Percentiles rank a stretch among this genome's conserved stretches.
phyloP scores from a whole-genome alignment of 2,888 invertebrate species.

The Xanthorhoe spadicearia region DNA sequence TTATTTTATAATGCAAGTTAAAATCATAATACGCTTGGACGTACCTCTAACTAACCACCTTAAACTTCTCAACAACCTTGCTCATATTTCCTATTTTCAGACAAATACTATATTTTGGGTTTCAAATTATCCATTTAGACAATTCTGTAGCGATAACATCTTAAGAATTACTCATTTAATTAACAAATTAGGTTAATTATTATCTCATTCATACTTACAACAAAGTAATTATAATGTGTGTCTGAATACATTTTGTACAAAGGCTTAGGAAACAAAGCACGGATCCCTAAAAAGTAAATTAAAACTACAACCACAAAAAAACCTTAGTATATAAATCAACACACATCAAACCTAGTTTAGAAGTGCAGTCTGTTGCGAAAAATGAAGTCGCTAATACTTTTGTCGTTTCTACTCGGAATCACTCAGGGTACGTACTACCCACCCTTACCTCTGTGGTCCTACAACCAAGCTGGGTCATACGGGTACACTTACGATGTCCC shows the following conservation, averaged over 20 bases:
- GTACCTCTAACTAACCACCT: too few relatives aligned
- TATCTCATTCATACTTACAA: too few relatives aligned
- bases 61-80: too few relatives aligned
- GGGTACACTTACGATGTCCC: slow-evolving; percentile 6
- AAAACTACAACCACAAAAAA: background rate
- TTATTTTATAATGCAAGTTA: too few relatives aligned
- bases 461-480: background rate
- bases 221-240: too few relatives aligned
- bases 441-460: background rate
- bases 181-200: too few relatives aligned
- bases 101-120: too few relatives aligned
- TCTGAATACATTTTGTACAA: background rate
- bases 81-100: too few relatives aligned
- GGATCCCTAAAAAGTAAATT: slow-evolving; percentile 13
- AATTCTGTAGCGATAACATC: too few relatives aligned
- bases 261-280: background rate
- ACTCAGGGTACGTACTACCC: slow-evolving; percentile 1
- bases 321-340: slow-evolving; percentile 17
- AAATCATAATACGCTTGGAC: too few relatives aligned
- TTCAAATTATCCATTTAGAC: too few relatives aligned
- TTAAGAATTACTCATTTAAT: too few relatives aligned
- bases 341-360: background rate
- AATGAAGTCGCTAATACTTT: slow-evolving; percentile 26
- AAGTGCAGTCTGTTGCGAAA: slow-evolving; percentile 15
- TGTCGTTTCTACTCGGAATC: background rate